Percentiles rank a stretch among this genome's conserved stretches.
phyloP scores from a whole-genome alignment of 2,888 invertebrate genomes.

The Lasioglossum calceatum region DNA sequence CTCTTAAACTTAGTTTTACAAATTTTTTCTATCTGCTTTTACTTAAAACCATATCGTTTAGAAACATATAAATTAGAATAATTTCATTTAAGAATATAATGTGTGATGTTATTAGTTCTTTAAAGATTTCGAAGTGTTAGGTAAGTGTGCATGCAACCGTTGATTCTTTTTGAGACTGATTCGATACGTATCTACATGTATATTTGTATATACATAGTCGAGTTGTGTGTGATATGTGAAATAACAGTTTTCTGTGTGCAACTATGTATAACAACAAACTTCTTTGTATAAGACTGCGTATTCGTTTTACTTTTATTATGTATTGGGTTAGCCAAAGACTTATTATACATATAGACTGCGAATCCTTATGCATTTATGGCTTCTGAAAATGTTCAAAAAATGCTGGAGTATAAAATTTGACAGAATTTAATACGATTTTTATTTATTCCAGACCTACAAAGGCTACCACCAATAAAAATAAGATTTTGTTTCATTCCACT shows the following conservation, averaged over 20 bases:
- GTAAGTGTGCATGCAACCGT: not conserved
- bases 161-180: conserved; percentile 2
- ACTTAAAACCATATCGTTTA: not conserved
- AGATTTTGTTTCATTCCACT: too few relatives aligned
- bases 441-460: too few relatives aligned
- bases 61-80: not conserved
- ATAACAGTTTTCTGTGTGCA: not conserved
- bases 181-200: not conserved
- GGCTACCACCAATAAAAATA: too few relatives aligned
- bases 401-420: too few relatives aligned
- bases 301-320: not conserved
- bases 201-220: not conserved
- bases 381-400: too few relatives aligned
- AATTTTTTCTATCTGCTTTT: not conserved
- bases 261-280: not conserved
- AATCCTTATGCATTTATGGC: too few relatives aligned
- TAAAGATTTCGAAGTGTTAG: not conserved
- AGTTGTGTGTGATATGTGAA: not conserved
- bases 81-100: not conserved
- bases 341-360: not conserved
- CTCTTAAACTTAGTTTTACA: not conserved
- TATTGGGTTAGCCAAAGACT: not conserved
- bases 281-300: not conserved
- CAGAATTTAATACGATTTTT: too few relatives aligned
- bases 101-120: not conserved